A percentile compares a stretch with the other conserved stretches of the same genome.
Conservation (phyloP, 1,140 invertebrate genomes). For the Drosophila aff. region DNA sequence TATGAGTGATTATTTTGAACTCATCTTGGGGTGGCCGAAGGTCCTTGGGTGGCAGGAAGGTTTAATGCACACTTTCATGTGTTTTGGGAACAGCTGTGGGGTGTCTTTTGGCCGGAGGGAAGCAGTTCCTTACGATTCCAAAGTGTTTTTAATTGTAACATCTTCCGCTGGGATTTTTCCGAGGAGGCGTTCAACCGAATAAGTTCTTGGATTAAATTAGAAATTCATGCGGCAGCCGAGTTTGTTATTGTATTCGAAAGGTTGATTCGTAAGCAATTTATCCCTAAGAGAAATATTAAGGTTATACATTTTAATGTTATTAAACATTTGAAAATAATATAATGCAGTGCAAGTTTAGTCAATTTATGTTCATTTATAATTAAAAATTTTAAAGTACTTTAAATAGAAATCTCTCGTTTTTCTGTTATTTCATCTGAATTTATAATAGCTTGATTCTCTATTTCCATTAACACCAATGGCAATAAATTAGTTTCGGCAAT, state of each 20-base stretch:
- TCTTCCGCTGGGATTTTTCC: not conserved
- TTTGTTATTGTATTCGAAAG: not conserved
- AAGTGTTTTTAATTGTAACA: constrained; percentile 14
- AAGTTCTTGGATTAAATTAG: not conserved
- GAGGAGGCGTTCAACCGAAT: not conserved
- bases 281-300: not conserved
- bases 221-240: not conserved
- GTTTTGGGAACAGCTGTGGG: constrained; percentile 11
- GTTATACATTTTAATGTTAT: not conserved
- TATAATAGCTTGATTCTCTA: not conserved
- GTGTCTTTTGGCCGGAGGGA: not conserved
- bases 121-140: not conserved
- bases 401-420: not conserved
- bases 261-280: not conserved
- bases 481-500: not conserved
- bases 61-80: constrained; percentile 10
- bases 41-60: not conserved
- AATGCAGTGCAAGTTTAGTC: not conserved
- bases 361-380: not conserved
- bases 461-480: not conserved
- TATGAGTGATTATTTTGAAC: constrained; percentile 50
- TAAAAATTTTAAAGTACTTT: not conserved
- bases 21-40: constrained; percentile 12
- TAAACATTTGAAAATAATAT: too few species aligned
- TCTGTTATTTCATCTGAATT: not conserved